These are phyloP conservation scores for Periparus ater DNA, from an alignment of 2,797 vertebrate genomes.

Conservation along the genomic window DNA sequence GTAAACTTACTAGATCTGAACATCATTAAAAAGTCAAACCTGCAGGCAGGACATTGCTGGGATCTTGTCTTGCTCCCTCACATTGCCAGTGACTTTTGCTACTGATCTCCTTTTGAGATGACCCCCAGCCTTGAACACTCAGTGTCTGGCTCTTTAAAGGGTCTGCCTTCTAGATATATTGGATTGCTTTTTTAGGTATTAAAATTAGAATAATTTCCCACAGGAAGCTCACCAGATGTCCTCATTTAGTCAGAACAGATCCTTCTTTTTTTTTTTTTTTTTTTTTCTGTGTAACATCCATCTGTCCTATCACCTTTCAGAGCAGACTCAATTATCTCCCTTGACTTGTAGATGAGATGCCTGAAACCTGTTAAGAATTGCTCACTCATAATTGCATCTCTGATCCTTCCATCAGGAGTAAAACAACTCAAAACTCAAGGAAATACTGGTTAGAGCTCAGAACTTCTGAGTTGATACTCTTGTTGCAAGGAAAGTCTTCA, in stretches of 20 bases:
- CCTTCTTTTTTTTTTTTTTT: background rate
- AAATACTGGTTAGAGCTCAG: background rate
- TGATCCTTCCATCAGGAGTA: background rate
- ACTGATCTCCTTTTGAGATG: background rate
- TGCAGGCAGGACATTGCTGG: background rate
- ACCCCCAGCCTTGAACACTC: background rate
- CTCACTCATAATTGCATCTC: background rate
- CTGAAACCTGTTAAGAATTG: background rate
- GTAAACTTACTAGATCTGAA: background rate
- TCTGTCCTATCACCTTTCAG: background rate
- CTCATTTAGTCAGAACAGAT: conserved; percentile 15
- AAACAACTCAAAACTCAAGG: background rate
- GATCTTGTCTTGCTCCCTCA: background rate
- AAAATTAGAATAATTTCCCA: background rate
- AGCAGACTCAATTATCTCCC: background rate
- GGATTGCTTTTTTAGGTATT: conserved; percentile 7
- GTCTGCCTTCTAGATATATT: background rate
- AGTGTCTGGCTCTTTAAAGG: background rate
- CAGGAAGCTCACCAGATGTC: background rate
- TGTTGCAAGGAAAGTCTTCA: background rate
- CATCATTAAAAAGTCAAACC: background rate
- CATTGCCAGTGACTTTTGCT: background rate
- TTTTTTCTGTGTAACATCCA: background rate
- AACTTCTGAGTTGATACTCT: background rate
- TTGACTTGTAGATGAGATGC: background rate